Evolutionary conservation across 2,888 invertebrate genomes (phyloP), one percentile per base, ranked within the genome.

Genomic region (Lasioglossum villosulum): DNA sequence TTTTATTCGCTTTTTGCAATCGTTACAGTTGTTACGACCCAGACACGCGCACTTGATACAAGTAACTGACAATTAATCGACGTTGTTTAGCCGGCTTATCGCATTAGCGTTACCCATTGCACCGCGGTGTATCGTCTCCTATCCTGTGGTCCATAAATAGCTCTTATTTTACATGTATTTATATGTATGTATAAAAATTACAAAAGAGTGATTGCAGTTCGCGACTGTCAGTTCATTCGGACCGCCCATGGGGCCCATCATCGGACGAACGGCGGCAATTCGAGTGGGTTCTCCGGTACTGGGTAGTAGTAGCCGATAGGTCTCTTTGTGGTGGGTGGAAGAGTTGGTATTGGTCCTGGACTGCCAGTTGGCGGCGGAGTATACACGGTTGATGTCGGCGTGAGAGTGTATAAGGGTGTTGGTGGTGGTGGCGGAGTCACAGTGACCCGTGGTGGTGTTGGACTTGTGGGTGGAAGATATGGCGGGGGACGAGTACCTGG

Each of bases 371-470:
- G 92, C n/a, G 93, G 90, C 14, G 88, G 88, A 6, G 30, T 80
- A 14, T 86, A 78, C 4, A 82, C 88, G 0, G 86, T 75, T 0
- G 93, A 94, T 4, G 92, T 92, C 0, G 91, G 91, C 1, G 93
- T 94, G 16, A 88, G 86, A 27, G 92, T 93, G 82, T 94, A 94
- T 6, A 92, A 42, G 0, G 91, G 88, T 0, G 94, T 80, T 12
- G 95, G 95, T 82, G 95, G 95, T 23, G 96, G 96, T 5, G 95
- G 93, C 23, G 95, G 93, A 56, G 95, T 94, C 0, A 94, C 84
- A 0, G 94, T 95, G 5, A 82, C 52, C 59, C 93, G 92, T 4
- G 86, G 91, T 10, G 93, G 90, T 34, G 91, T 91, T 10, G 91
- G 90, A 1, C 93, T 88, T 6, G 94, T 93, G 0, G 95, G 94